Evolutionary conservation across 2,888 invertebrate genomes (phyloP), one percentile per base, ranked within the genome.

Genomic region (Drosophila nigritarsus): DNA sequence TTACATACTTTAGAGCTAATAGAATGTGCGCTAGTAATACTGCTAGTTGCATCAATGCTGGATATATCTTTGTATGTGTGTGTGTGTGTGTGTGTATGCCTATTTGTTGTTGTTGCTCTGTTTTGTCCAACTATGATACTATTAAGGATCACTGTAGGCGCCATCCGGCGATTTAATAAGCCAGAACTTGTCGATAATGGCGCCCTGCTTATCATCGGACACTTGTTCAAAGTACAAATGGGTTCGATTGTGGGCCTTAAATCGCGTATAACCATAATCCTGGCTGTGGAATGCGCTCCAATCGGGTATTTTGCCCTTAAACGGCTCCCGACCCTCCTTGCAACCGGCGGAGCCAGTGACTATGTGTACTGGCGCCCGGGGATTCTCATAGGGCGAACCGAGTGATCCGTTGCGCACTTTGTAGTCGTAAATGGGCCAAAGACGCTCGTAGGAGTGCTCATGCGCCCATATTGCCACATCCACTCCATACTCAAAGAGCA

Each of bases 401-500:
- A 73, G 50, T 0, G 95, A 94, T 27, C 95, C 96, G 91, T 96
- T 96, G 90, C 95, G 95, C 0, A 95, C 96, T 90, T 94, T 94
- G 83, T 96, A 95, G 93, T 99, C 95, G 93, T 97, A 99, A 65
- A 99, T 95, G 11, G 99, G 99, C 97, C 97, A 99, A 48, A 98
- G 94, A 50, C 99, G 94, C 94, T 99, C 99, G 92, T 99, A 99
- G 7, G 97, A 97, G 93, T 99, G 99, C 92, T 99, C 99, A 93
- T 99, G 99, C 0, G 99, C 99, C 98, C 98, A 99, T 51, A 99
- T 94, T 91, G 96, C 96, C 63, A 99, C 93, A 94, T 99, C 99
- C 32, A 99, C 99, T 40, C 97, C 98, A 92, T 96, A 96, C 80
- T 97, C 94, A 91, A 96, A 96, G 84, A 99, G 96, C 42, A 99